Conservation (phyloP, 2,113 vertebrate genomes). For the Peromyscus californicus region DNA sequence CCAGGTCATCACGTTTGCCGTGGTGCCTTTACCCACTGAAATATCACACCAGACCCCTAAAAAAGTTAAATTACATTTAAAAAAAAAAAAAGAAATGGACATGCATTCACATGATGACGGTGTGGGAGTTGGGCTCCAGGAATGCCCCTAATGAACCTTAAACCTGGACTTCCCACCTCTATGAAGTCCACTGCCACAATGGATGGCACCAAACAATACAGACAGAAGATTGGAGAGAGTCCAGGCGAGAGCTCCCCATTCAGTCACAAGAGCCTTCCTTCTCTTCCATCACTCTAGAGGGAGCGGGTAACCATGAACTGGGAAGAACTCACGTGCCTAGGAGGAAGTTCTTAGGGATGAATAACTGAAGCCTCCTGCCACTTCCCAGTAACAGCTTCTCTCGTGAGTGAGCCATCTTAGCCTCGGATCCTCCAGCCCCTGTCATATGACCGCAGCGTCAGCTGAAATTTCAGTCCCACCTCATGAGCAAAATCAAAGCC, state of each 20-base stretch:
- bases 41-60: background rate
- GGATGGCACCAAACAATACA: background rate
- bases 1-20: background rate
- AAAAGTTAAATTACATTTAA: background rate
- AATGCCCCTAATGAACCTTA: background rate
- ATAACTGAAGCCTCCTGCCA: background rate
- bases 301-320: background rate
- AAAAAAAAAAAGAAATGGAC: background rate
- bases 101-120: background rate
- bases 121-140: background rate
- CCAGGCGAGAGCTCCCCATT: background rate
- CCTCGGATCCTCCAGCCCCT: background rate
- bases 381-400: background rate
- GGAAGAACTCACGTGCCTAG: background rate
- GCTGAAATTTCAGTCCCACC: background rate
- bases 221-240: background rate
- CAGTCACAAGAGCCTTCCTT: slow-evolving; percentile 3
- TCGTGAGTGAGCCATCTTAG: background rate
- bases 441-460: background rate
- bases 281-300: background rate
- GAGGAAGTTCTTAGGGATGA: background rate
- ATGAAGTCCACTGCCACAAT: background rate
- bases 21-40: background rate
- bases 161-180: background rate
- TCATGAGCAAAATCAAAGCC: background rate